Evolutionary conservation across 1,140 invertebrate species (phyloP), one percentile per base, ranked within the genome.

Genomic region (Camponotus floridanus): DNA sequence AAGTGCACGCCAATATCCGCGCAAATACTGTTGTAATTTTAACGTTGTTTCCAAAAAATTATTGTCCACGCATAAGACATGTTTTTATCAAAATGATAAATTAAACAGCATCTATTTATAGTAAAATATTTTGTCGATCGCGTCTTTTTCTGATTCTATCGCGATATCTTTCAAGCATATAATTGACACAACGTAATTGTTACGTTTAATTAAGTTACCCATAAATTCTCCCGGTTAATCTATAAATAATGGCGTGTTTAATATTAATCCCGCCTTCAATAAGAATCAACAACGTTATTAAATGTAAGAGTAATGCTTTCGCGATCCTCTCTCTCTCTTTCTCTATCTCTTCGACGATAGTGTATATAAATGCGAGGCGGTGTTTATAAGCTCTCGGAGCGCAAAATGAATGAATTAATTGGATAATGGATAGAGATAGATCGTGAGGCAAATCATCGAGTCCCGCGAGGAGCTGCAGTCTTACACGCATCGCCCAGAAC

Each of bases 181-280:
- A 42, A 64, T n/a, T 7, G 42, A 21, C 42, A 18, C 33, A 1
- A 9, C 15, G 36, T 26, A 26, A 55, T 51, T 21, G 45, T 70
- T 48, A 31, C n/a, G 64, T 80, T 61, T 62, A 73, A 83, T 83
- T 73, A 61, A 81, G 7, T 26, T 45, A 42, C 64, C 67, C 18
- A 73, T 73, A 61, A 61, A 73, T 74, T 61, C 13, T 18, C 11
- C 68, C 18, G 79, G 18, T 6, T 39, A n/a, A 61, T n/a, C 45
- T 26, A 73, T 33, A 70, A 73, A 55, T 83, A 83, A 83, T 48
- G 26, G 39, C 8, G 7, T 26, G 55, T 83, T 21, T 57, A 57
- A 73, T 83, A 51, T 81, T 81, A 81, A 81, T 81, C 67, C 55
- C 36, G 79, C 79, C 51, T 73, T 61, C 51, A 61, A 59, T 73